Conservation (phyloP, 2,888 invertebrate species). For the Eupeodes latifasciatus region DNA sequence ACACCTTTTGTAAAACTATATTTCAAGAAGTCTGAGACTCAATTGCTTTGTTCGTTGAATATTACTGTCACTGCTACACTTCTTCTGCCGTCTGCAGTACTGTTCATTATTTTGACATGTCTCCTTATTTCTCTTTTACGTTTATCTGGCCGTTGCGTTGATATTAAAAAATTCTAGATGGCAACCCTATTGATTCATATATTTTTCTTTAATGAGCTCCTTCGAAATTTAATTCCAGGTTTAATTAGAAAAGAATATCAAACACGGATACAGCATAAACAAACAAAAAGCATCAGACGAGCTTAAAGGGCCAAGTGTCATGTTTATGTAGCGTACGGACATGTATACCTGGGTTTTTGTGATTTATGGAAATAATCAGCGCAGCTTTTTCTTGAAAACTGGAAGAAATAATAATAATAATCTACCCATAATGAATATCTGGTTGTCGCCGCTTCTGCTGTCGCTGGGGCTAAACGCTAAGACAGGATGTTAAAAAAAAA, state of each 20-base stretch:
- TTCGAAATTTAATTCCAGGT: constrained; percentile 50
- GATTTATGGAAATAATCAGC: constrained; percentile 71
- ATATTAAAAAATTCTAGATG: neutral
- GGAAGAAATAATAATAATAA: constrained; percentile 22
- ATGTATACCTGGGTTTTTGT: constrained; percentile 67
- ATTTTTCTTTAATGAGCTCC: constrained; percentile 32
- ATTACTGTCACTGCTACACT: too few species aligned
- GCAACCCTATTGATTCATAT: constrained; percentile 8
- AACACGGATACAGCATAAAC: constrained; percentile 39
- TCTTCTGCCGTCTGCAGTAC: too few species aligned
- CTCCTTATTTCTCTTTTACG: too few species aligned
- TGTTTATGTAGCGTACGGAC: constrained; percentile 53
- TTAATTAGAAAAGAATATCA: constrained; percentile 73
- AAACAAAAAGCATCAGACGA: constrained; percentile 32
- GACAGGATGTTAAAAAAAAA: constrained; percentile 60
- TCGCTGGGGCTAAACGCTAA: constrained; percentile 22
- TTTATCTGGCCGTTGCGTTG: too few species aligned
- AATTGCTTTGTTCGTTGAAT: too few species aligned
- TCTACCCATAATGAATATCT: constrained; percentile 15
- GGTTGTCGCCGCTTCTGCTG: neutral
- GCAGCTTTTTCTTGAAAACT: constrained; percentile 51
- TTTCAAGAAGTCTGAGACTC: too few species aligned
- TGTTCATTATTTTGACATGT: too few species aligned
- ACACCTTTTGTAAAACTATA: too few species aligned
- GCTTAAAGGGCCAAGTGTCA: constrained; percentile 67